A percentile compares a stretch with the other conserved stretches of the same genome.
These are phyloP conservation scores for Tromatobia lineatoria DNA, from an alignment of 2,888 invertebrate genomes.

Conservation along the genomic window DNA sequence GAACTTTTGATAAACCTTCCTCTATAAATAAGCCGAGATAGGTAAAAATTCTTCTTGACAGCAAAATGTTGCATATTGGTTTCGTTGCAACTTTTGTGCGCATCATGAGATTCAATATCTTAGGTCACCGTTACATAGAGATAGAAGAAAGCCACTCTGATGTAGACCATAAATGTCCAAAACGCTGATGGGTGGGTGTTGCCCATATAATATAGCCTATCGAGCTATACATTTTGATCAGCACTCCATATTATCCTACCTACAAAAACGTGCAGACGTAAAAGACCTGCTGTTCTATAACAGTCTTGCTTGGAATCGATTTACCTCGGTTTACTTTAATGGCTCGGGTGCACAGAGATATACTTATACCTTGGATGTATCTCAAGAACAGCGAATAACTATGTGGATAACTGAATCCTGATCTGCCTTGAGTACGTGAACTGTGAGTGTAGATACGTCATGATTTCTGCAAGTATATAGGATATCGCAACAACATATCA, in stretches of 20 bases:
- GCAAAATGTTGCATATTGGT: too few species aligned
- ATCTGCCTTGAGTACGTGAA: not conserved
- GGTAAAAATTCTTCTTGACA: too few species aligned
- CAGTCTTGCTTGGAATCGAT: conserved; percentile 71
- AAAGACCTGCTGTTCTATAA: not conserved
- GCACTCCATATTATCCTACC: not conserved
- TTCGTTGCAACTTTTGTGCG: too few species aligned
- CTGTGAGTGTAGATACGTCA: conserved; percentile 10
- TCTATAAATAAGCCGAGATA: too few species aligned
- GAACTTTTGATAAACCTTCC: too few species aligned
- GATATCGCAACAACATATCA: not conserved
- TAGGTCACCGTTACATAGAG: not conserved
- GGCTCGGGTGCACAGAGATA: conserved; percentile 68
- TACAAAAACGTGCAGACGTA: conserved; percentile 1
- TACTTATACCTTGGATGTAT: conserved; percentile 2
- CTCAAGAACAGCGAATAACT: not conserved
- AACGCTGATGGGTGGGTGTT: not conserved
- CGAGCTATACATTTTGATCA: conserved; percentile 12
- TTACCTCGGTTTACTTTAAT: conserved; percentile 78
- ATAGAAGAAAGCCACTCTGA: not conserved
- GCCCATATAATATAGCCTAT: not conserved
- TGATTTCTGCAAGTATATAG: not conserved
- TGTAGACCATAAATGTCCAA: too few species aligned
- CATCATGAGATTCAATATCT: too few species aligned
- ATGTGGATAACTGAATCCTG: conserved; percentile 7